Conservation (phyloP, 2,113 vertebrate genomes). For the Myodes glareolus region DNA sequence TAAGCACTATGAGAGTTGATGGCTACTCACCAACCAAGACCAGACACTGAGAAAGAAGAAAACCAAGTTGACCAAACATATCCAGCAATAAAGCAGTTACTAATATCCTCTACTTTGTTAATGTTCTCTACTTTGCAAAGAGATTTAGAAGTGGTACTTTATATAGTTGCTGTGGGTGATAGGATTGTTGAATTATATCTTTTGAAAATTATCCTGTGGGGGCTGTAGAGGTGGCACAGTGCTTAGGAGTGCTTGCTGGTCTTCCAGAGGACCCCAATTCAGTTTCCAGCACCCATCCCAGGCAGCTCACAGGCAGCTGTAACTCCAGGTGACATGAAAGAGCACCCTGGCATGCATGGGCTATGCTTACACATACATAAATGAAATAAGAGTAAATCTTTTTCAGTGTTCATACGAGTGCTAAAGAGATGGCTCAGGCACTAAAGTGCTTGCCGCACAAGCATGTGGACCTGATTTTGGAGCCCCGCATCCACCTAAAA, state of each 20-base stretch:
- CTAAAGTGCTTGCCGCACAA: not conserved
- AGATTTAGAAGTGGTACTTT: not conserved
- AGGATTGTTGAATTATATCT: constrained; percentile 9
- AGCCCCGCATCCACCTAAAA: not conserved
- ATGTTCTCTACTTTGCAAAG: not conserved
- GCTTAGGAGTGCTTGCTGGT: not conserved
- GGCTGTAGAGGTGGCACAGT: not conserved
- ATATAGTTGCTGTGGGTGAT: not conserved
- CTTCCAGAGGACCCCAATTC: not conserved
- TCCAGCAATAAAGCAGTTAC: not conserved
- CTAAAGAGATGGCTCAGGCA: not conserved
- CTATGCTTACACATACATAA: not conserved
- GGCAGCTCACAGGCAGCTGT: not conserved
- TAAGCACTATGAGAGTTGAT: not conserved
- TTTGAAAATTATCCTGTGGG: not conserved
- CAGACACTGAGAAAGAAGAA: constrained; percentile 37
- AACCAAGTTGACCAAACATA: constrained; percentile 34
- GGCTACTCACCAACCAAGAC: not conserved
- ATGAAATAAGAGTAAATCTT: not conserved
- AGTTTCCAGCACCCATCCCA: not conserved
- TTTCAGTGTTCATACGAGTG: not conserved
- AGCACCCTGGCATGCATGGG: not conserved
- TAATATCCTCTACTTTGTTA: not conserved
- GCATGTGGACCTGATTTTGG: not conserved
- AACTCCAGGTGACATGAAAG: not conserved